These are phyloP conservation scores for Agriopis aurantiaria DNA, from an alignment of 2,888 invertebrate genomes.

Conservation along the genomic window DNA sequence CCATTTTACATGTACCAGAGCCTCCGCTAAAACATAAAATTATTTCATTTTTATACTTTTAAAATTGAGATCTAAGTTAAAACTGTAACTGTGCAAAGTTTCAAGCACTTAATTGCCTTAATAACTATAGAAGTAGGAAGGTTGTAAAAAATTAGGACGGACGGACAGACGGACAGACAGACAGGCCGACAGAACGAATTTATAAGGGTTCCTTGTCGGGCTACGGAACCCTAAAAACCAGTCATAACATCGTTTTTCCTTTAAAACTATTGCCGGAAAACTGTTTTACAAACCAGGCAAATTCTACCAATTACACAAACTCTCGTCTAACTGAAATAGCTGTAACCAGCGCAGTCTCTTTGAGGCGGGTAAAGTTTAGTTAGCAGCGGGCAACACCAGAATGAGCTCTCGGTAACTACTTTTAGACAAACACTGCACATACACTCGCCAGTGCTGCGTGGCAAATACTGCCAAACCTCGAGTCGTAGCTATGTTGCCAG, in stretches of 20 bases:
- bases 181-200: too few relatives aligned
- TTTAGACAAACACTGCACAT: slow-evolving; percentile 29
- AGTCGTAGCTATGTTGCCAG: not conserved
- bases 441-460: slow-evolving; percentile 15
- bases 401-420: slow-evolving; percentile 27
- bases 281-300: not conserved
- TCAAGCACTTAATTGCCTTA: too few relatives aligned
- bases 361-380: slow-evolving; percentile 21
- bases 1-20: too few relatives aligned
- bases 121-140: too few relatives aligned
- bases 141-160: too few relatives aligned
- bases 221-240: too few relatives aligned
- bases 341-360: slow-evolving; percentile 17
- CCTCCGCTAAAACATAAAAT: too few relatives aligned
- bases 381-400: slow-evolving; percentile 17
- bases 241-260: not conserved
- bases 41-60: too few relatives aligned
- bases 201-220: too few relatives aligned
- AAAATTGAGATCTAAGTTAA: too few relatives aligned
- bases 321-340: slow-evolving; percentile 10
- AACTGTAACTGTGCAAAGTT: too few relatives aligned
- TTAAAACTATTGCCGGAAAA: not conserved
- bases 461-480: slow-evolving; percentile 18
- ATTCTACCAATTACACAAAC: slow-evolving; percentile 11
- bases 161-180: too few relatives aligned